Conservation (phyloP, 2,797 vertebrate species). For the Capromys pilorides region DNA sequence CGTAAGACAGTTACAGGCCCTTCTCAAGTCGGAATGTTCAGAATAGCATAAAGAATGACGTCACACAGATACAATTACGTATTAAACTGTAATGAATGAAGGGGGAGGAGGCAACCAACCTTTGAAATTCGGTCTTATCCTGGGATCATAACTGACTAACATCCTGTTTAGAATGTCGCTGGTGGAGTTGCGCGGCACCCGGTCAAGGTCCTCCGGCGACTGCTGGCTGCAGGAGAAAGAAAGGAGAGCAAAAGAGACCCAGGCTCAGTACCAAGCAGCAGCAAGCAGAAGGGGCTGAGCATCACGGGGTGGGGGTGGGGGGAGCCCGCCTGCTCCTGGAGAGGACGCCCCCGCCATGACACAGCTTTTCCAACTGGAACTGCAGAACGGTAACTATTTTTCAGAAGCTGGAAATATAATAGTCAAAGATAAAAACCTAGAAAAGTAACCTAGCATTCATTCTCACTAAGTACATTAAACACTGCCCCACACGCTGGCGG, state of each 20-base stretch:
- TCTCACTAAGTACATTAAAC: background rate
- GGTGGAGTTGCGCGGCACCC: conserved; percentile 95
- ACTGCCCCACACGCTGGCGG: background rate
- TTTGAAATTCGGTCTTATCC: conserved; percentile 99
- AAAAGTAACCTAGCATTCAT: background rate
- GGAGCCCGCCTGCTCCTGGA: background rate
- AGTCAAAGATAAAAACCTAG: background rate
- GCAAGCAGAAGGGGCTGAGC: background rate
- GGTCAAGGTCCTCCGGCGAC: conserved; percentile 95
- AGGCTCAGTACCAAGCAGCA: conserved; percentile 33
- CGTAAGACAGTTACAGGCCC: background rate
- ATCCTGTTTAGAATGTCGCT: conserved; percentile 98
- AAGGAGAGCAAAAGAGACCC: background rate
- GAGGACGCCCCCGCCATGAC: background rate
- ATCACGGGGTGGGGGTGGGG: background rate
- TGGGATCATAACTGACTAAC: conserved; percentile 95
- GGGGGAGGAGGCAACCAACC: conserved; percentile 84
- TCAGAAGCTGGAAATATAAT: background rate
- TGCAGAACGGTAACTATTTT: background rate
- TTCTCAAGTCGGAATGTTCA: background rate
- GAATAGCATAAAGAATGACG: background rate
- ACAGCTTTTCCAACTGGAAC: background rate
- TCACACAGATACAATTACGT: background rate
- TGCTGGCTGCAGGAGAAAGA: conserved; percentile 88
- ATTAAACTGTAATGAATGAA: conserved; percentile 21